Conservation (phyloP, 2,888 invertebrate genomes). For the Formica aserva region DNA sequence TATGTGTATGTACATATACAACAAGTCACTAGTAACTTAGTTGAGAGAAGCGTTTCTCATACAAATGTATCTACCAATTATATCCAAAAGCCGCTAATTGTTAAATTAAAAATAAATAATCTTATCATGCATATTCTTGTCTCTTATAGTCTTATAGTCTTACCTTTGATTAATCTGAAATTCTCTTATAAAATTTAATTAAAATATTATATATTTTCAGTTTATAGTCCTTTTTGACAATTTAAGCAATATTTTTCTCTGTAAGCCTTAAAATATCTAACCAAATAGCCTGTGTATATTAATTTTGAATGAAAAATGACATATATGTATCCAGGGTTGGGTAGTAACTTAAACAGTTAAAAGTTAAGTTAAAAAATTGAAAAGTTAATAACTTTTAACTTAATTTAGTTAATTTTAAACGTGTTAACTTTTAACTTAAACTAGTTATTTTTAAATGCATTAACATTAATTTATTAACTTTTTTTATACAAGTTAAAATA, state of each 20-base stretch:
- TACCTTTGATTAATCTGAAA: neutral
- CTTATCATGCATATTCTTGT: neutral
- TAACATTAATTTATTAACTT: too few species aligned
- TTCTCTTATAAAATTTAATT: slow-evolving; percentile 17
- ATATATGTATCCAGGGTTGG: neutral
- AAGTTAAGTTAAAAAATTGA: too few species aligned
- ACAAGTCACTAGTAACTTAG: neutral
- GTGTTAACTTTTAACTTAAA: too few species aligned
- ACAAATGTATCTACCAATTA: neutral
- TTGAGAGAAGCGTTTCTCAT: neutral
- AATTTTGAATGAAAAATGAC: neutral
- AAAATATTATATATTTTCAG: neutral
- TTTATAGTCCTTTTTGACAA: neutral
- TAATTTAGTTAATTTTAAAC: too few species aligned
- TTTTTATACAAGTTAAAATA: too few species aligned
- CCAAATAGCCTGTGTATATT: neutral
- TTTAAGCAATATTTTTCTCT: neutral
- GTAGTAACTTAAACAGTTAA: too few species aligned
- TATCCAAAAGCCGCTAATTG: neutral
- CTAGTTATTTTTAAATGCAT: too few species aligned
- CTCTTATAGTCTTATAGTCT: neutral
- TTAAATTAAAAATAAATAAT: slow-evolving; percentile 1
- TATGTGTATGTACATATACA: neutral
- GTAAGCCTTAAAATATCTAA: neutral
- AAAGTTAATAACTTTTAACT: too few species aligned